A percentile compares a stretch with the other conserved stretches of the same genome.
phyloP scores from a whole-genome alignment of 37 sponge, comb jelly and placozoan genomes.

The Hormiphora californensis region DNA sequence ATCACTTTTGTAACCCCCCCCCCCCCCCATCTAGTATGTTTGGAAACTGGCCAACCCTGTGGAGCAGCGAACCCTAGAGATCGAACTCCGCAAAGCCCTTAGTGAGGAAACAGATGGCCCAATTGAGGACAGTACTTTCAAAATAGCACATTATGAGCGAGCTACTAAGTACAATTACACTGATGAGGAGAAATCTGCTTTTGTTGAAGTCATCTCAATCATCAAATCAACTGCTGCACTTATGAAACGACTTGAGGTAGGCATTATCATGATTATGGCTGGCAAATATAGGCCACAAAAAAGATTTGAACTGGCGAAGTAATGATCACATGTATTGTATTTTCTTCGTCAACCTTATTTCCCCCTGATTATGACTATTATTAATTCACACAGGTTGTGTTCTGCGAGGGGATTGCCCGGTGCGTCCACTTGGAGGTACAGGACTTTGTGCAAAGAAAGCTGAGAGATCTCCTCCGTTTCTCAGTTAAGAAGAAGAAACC shows the following conservation, averaged over 20 bases:
- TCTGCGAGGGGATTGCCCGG: slow-evolving; percentile 22
- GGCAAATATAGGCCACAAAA: too few relatives aligned
- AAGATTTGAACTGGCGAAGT: too few relatives aligned
- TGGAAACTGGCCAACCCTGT: slow-evolving; percentile 26
- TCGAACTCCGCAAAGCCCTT: neutral
- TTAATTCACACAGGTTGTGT: slow-evolving; percentile 7
- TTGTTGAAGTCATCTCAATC: slow-evolving; percentile 91
- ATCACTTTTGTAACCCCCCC: neutral
- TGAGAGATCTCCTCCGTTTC: slow-evolving; percentile 76
- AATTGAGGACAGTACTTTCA: neutral
- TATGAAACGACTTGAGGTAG: slow-evolving; percentile 87
- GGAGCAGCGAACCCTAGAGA: neutral
- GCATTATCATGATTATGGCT: slow-evolving; percentile 54
- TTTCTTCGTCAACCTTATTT: too few relatives aligned
- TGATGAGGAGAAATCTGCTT: slow-evolving; percentile 88
- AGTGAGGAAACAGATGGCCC: slow-evolving; percentile 6
- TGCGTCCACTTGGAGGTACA: slow-evolving; percentile 32
- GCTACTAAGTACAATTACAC: slow-evolving; percentile 96
- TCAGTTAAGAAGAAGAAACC: slow-evolving; percentile 88
- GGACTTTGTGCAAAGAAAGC: slow-evolving; percentile 77
- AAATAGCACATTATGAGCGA: slow-evolving; percentile 23
- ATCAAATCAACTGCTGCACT: slow-evolving; percentile 89
- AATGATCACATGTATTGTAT: too few relatives aligned
- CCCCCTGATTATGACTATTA: neutral
- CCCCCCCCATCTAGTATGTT: neutral